Evolutionary conservation across 2,888 invertebrate species (phyloP), one percentile per base, ranked within the genome.

Genomic region (Ochlodes sylvanus): DNA sequence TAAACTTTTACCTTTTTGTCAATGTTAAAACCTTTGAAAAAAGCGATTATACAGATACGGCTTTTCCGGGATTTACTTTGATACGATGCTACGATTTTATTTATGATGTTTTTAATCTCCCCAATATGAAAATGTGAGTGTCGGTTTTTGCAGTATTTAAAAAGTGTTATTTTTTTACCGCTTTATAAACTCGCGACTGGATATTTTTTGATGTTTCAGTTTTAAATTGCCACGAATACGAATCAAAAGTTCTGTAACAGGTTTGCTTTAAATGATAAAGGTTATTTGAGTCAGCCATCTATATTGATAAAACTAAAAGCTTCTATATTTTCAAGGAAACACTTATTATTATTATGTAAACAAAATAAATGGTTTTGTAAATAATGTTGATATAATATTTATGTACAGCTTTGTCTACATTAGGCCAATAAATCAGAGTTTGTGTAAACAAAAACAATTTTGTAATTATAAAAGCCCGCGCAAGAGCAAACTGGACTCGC

Each of bases 61-160:
- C 32, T 63, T 63, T 63, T 38, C 34, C 44, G 19, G 63, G 63
- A 63, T 63, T 56, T 56, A 56, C 32, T 32, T 44, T 63, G 63
- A 63, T 63, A 56, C 54, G 56, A 42, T 32, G 63, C 56, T 10
- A 27, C 56, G 44, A 34, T 56, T 63, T 63, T 63, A 63, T 63
- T 56, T 63, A 54, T 63, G 38, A 56, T 44, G 27, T 56, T 44
- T 63, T 63, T 56, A 63, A 63, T 63, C 63, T 63, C 32, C 17
- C 17, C 56, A 17, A 63, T 63, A 63, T 63, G 56, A 56, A 63
- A 56, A 63, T 63, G 34, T 41, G 41, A 27, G 54, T 32, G 54
- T 54, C 54, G 54, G 27, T 54, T 54, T 54, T 54, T 54, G 14
- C 54, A 54, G 54, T 54, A 54, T 54, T 54, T 27, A 21, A 54